Percentiles rank a stretch among this genome's conserved stretches.
Evolutionary conservation across 2,113 vertebrate species (phyloP).

Genomic region (Odobenus rosmarus): DNA sequence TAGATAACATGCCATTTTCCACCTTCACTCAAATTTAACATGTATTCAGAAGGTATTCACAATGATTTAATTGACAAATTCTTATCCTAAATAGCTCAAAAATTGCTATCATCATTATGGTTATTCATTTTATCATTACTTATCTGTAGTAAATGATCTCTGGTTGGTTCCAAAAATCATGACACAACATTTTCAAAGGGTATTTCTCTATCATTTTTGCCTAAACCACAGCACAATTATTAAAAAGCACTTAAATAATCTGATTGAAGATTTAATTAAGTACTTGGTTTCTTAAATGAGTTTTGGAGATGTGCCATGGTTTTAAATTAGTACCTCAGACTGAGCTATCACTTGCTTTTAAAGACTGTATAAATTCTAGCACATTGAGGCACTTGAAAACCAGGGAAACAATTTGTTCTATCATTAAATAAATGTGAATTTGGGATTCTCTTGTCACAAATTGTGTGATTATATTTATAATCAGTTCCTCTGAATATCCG

Average conservation of each 20-base stretch:
- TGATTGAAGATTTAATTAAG: constrained; percentile 19
- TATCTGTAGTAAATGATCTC: neutral
- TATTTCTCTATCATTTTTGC: neutral
- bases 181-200: constrained; percentile 16
- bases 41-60: constrained; percentile 30
- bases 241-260: constrained; percentile 29
- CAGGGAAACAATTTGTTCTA: neutral
- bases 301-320: neutral
- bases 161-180: neutral
- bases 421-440: neutral
- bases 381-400: neutral
- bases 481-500: neutral
- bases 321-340: constrained; percentile 32
- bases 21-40: neutral
- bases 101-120: neutral
- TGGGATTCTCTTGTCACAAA: neutral
- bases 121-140: constrained; percentile 36
- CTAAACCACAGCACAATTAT: neutral
- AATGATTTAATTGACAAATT: neutral
- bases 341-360: neutral
- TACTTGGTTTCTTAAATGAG: constrained; percentile 31
- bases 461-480: neutral
- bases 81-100: constrained; percentile 15
- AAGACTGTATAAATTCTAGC: constrained; percentile 20
- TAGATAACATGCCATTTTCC: constrained; percentile 20